phyloP scores from a whole-genome alignment of 2,888 invertebrate species.

The Drosophila vallismaia region DNA sequence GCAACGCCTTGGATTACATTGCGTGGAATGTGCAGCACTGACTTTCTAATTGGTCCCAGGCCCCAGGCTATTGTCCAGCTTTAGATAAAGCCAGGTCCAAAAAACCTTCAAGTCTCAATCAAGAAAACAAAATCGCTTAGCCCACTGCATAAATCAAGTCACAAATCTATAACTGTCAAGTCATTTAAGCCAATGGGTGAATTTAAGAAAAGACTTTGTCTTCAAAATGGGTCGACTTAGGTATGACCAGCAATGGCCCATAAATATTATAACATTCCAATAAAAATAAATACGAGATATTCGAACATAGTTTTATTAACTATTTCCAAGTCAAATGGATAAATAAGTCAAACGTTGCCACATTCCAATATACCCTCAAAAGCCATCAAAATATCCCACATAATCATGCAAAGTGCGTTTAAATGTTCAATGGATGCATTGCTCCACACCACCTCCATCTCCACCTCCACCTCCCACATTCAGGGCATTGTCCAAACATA shows the following conservation, averaged over 20 bases:
- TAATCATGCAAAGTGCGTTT: slow-evolving; percentile 61
- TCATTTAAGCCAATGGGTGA: slow-evolving; percentile 58
- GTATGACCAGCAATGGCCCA: background rate
- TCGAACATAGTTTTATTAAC: too few species aligned
- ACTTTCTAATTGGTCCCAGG: slow-evolving; percentile 30
- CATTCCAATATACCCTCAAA: background rate
- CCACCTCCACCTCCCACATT: slow-evolving; percentile 21
- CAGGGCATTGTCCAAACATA: slow-evolving; percentile 74
- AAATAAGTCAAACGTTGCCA: background rate
- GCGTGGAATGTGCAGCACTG: slow-evolving; percentile 30
- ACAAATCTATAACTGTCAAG: slow-evolving; percentile 62
- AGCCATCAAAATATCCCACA: too few species aligned
- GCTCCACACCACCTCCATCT: slow-evolving; percentile 5
- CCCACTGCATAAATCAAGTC: slow-evolving; percentile 64
- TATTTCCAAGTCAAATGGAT: too few species aligned
- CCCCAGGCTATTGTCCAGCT: slow-evolving; percentile 36
- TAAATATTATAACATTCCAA: too few species aligned
- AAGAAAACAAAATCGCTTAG: slow-evolving; percentile 23
- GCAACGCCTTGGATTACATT: slow-evolving; percentile 55
- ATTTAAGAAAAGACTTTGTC: slow-evolving; percentile 1
- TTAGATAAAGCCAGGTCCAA: slow-evolving; percentile 17
- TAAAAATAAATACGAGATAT: too few species aligned
- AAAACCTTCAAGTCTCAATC: slow-evolving; percentile 44
- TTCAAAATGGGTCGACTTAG: slow-evolving; percentile 14
- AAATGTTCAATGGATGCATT: slow-evolving; percentile 54